These are phyloP conservation scores for Acanthoscelides obtectus DNA, from an alignment of 2,888 invertebrate species.

Conservation along the genomic window DNA sequence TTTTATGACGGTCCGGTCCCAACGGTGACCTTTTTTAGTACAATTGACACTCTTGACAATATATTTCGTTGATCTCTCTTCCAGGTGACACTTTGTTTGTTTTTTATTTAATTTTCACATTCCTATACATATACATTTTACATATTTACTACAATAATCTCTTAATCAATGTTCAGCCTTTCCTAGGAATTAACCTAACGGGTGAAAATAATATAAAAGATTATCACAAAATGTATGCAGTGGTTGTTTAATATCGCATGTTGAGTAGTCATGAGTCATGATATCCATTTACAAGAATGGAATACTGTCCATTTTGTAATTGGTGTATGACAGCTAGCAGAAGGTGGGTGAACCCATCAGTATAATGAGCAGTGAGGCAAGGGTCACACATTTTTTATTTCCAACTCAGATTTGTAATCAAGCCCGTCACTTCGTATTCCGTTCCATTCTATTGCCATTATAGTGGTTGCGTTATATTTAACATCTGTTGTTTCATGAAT, in stretches of 20 bases:
- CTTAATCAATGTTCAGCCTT: too few relatives aligned
- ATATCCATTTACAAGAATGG: background rate
- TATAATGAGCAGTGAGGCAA: background rate
- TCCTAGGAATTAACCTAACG: too few relatives aligned
- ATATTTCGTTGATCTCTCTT: too few relatives aligned
- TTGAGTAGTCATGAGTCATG: background rate
- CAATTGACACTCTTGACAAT: too few relatives aligned
- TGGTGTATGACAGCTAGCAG: background rate
- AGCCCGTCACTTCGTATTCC: background rate
- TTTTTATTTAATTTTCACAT: too few relatives aligned
- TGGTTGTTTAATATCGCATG: background rate
- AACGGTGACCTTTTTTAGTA: too few relatives aligned
- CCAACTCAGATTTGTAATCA: background rate
- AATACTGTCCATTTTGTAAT: background rate
- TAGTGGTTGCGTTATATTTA: background rate
- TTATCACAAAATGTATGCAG: too few relatives aligned
- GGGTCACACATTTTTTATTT: background rate
- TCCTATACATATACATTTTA: too few relatives aligned
- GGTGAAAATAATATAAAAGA: too few relatives aligned
- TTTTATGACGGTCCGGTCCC: too few relatives aligned
- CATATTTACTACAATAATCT: too few relatives aligned
- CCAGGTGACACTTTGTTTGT: too few relatives aligned
- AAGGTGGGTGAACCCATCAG: background rate
- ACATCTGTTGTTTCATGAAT: background rate
- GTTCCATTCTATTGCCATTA: background rate